These are phyloP conservation scores for Acridotheres tristis DNA, from an alignment of 2,797 vertebrate genomes.

Conservation along the genomic window DNA sequence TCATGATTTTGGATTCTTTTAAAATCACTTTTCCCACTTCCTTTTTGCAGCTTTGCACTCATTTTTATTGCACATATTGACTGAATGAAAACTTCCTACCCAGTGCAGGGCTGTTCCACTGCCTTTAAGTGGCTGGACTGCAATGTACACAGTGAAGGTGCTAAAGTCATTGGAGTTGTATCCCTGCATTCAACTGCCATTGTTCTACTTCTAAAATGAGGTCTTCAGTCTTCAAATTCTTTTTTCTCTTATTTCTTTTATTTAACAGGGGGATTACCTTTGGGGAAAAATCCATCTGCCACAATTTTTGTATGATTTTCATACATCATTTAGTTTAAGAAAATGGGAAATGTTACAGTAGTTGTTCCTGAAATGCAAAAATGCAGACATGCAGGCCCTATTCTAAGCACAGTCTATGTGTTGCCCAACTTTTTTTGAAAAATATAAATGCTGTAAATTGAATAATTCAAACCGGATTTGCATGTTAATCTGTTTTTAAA, in stretches of 20 bases:
- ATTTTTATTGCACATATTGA: no score
- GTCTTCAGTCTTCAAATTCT: neutral
- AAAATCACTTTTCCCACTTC: neutral
- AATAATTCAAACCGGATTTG: conserved; percentile 46
- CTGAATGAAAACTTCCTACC: neutral
- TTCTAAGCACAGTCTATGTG: neutral
- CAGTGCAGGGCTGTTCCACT: neutral
- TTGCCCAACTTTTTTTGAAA: neutral
- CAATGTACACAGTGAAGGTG: neutral
- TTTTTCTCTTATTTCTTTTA: neutral
- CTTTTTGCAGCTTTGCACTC: neutral
- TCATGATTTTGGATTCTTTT: neutral
- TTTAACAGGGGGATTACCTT: neutral
- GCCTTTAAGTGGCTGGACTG: neutral
- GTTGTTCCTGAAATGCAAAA: neutral
- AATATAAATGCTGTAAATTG: conserved; percentile 10
- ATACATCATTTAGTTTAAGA: neutral
- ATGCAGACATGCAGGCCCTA: neutral
- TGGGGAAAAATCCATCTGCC: neutral
- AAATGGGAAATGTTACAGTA: neutral
- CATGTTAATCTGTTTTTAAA: conserved; percentile 58
- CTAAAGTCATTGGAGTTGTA: neutral
- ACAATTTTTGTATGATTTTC: neutral
- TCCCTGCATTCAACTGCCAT: neutral
- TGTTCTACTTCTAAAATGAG: neutral